A percentile compares a stretch with the other conserved stretches of the same genome.
Evolutionary conservation across 2,113 vertebrate species (phyloP).

Genomic region (Scalopus aquaticus): DNA sequence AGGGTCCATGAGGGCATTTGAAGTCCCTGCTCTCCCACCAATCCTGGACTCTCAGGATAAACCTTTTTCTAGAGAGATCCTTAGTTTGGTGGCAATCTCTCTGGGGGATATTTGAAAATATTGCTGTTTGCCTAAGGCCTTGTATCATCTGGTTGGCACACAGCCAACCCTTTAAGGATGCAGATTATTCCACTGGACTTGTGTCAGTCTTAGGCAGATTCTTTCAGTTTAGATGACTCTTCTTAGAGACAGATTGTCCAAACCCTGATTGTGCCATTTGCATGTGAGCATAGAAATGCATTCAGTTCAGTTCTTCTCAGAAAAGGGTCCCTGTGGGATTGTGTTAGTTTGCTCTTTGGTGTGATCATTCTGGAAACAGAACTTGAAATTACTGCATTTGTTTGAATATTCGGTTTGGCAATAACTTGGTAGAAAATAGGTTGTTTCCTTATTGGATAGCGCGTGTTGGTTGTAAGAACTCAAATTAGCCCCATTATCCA

Average conservation of each 20-base stretch:
- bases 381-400: neutral
- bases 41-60: neutral
- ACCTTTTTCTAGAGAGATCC: neutral
- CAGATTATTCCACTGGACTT: neutral
- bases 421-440: neutral
- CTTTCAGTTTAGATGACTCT: neutral
- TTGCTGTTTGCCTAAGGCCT: neutral
- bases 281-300: neutral
- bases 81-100: neutral
- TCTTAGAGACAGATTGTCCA: neutral
- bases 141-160: neutral
- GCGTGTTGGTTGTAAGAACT: neutral
- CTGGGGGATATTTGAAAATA: neutral
- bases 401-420: neutral
- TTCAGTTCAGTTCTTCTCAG: neutral
- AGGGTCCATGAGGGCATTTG: neutral
- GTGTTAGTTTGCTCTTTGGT: neutral
- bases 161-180: neutral
- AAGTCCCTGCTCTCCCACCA: neutral
- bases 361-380: neutral
- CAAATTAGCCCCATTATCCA: neutral
- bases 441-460: neutral
- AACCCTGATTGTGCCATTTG: neutral
- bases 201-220: neutral
- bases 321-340: neutral